These are phyloP conservation scores for Gryllus longicercus DNA, from an alignment of 2,888 invertebrate species.

Conservation along the genomic window DNA sequence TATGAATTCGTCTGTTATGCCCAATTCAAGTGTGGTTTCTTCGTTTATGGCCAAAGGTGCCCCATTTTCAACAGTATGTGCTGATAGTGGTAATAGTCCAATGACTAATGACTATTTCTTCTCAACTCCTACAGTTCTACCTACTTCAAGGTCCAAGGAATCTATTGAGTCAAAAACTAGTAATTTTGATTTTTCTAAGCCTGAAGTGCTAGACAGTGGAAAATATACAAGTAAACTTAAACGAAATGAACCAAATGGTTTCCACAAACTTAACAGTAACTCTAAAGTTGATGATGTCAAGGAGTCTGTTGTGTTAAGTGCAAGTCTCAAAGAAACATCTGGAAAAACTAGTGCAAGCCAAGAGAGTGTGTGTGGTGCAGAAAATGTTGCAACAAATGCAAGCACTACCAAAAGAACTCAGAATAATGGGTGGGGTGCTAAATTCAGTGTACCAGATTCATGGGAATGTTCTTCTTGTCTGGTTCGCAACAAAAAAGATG, in stretches of 20 bases:
- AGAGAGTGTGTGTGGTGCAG: neutral
- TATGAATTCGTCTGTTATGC: too few species aligned
- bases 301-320: neutral
- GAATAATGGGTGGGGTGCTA: constrained; percentile 1
- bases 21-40: neutral
- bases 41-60: neutral
- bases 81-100: neutral
- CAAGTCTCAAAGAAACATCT: neutral
- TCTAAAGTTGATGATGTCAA: neutral
- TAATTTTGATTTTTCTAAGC: neutral
- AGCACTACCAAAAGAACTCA: neutral
- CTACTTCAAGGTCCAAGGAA: constrained; percentile 9
- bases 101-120: neutral
- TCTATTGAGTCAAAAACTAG: neutral
- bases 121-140: neutral
- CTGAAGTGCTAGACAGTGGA: neutral
- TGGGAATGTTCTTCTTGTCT: constrained; percentile 32
- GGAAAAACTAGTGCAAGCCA: neutral
- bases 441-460: constrained; percentile 42
- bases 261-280: neutral
- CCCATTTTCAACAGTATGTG: too few species aligned
- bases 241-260: neutral
- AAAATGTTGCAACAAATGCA: neutral
- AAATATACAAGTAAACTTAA: neutral
- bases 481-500: constrained; percentile 30